Evolutionary conservation across 2,797 vertebrate genomes (phyloP), one percentile per base, ranked within the genome.

Genomic region (Anabas testudineus): DNA sequence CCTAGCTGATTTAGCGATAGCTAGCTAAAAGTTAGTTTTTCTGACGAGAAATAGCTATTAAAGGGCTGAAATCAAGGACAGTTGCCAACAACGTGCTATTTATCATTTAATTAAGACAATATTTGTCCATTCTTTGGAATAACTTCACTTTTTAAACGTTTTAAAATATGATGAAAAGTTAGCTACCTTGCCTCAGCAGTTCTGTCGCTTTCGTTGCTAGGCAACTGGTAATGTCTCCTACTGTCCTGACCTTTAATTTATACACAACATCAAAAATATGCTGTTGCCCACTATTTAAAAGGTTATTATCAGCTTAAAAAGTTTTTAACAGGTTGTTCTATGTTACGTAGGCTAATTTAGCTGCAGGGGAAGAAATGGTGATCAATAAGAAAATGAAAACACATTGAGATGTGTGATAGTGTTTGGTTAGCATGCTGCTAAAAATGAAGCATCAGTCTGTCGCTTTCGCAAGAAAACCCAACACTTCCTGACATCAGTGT

Each of bases 191-290:
- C 45, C 37, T 30, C 32, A 3, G 37, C 28, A 22, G 10, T 15
- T 21, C 37, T n/a, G 54, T 10, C 22, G 42, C 22, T 56, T 7
- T 28, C 0, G 76, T 79, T 70, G 18, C 71, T 19, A 43, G n/a
- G 42, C 42, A 19, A 43, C 42, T 42, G 42, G 3, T 18, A n/a
- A 15, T 13, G 14, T 39, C 6, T 39, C 2, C 6, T n/a, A 15
- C 39, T 7, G 41, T 7, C 41, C 19, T 36, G n/a, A 13, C 22
- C 39, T 4, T 32, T 5, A 10, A 36, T 36, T 36, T 36, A 30
- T 30, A n/a, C n/a, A 3, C 28, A 36, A 36, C 34, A 13, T 10
- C 10, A 13, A 3, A 36, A 12, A 3, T 13, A 13, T 4, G 13
- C 12, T 36, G 3, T 36, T 36, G 10, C 12, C 12, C 3, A 13